Base-by-base conservation (phyloP, 1,140 invertebrate genomes). In the Cydia pomonella region DNA sequence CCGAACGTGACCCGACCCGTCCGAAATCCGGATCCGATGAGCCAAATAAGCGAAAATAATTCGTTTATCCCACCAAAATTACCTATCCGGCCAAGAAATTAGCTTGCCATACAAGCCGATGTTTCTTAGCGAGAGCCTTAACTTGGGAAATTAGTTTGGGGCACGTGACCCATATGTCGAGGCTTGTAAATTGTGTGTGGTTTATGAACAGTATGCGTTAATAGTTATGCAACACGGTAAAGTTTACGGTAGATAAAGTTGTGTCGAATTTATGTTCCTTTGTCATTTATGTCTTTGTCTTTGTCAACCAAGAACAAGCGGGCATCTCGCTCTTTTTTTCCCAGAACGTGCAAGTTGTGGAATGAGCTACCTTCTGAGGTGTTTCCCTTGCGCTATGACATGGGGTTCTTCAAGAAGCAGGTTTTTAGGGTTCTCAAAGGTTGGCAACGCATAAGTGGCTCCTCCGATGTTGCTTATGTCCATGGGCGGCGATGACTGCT, bases 51-150 rank as follows among this genome's bases (percentile, higher is more conserved):
- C 81, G 80, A 80, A 83, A 79, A 84, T 87, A 85, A 87, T 84
- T 80, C 79, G 78, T 83, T 87, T 87, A 84, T 83, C 79, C 81
- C 66, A 64, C 71, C 75, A 76, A 81, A 81, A 86, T 80, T 84
- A 84, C 76, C 81, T 82, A 86, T 83, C 76, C 79, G 78, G 73
- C 77, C 80, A 80, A 79, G 73, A 84, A 87, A 87, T 87, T 87
- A 82, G 80, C 80, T 80, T 23, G 50, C 80, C 75, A 84, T 83
- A 84, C 78, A 82, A 78, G 76, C 75, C 73, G 72, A 74, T 76
- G 73, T 75, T 75, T 73, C 77, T 79, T 74, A 23, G 63, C 25
- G 10, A 41, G 63, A 62, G 72, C 27, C 53, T 73, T 18, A 73
- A 63, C 53, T 73, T 18, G 29, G 72, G 25, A 73, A 62, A 73